A percentile compares a stretch with the other conserved stretches of the same genome.
phyloP scores from a whole-genome alignment of 2,797 vertebrate species.

The Gorsachius magnificus region DNA sequence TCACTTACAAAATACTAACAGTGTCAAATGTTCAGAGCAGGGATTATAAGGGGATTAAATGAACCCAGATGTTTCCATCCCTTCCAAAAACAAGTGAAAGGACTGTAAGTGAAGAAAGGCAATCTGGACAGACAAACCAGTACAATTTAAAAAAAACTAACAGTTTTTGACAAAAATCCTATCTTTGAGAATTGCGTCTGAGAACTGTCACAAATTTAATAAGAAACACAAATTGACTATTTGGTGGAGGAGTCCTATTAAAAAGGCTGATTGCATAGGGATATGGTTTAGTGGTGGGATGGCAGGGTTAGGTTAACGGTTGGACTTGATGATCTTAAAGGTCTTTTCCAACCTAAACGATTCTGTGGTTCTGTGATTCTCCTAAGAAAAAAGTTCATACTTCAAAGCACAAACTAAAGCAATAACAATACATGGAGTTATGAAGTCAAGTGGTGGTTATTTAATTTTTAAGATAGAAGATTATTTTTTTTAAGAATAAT shows the following conservation, averaged over 20 bases:
- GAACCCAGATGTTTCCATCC: not conserved
- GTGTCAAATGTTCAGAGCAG: not conserved
- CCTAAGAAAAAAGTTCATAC: not conserved
- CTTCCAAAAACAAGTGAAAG: not conserved
- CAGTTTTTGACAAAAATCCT: not conserved
- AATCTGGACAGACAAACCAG: not conserved
- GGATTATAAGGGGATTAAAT: not conserved
- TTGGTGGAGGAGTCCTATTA: not conserved
- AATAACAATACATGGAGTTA: not conserved
- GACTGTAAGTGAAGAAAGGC: not conserved
- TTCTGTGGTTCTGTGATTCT: not conserved
- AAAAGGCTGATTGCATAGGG: not conserved
- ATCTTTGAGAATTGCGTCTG: not conserved
- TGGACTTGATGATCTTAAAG: too few relatives aligned
- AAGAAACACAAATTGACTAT: not conserved
- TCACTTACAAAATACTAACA: not conserved
- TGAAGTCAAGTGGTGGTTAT: not conserved
- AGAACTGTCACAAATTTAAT: not conserved
- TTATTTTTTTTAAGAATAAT: not conserved
- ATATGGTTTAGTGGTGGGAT: too few relatives aligned
- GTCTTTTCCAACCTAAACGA: too few relatives aligned
- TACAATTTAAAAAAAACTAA: not conserved
- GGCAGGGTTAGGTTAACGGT: too few relatives aligned
- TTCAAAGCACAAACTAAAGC: not conserved
- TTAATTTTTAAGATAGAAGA: not conserved